Conservation (phyloP, 2,888 invertebrate genomes). For the Allygus modestus region DNA sequence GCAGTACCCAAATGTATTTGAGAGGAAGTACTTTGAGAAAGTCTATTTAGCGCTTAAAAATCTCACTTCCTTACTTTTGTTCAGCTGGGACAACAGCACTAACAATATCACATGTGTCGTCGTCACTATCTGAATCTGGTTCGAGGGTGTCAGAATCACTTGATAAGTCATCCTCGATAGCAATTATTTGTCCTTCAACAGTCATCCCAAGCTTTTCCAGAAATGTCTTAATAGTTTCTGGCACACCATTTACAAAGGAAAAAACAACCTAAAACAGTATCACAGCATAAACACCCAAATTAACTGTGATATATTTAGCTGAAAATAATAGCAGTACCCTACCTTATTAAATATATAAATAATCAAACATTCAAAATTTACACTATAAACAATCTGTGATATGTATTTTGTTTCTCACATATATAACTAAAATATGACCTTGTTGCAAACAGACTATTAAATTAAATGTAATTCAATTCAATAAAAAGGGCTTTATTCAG, state of each 20-base stretch:
- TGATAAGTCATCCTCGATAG: not conserved
- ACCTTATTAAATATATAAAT: too few relatives aligned
- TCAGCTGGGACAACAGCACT: not conserved
- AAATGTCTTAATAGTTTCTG: slow-evolving; percentile 27
- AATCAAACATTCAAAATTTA: too few relatives aligned
- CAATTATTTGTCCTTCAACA: slow-evolving; percentile 39
- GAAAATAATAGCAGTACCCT: slow-evolving; percentile 19
- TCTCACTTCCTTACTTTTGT: slow-evolving; percentile 11
- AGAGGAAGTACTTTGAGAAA: too few relatives aligned
- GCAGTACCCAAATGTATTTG: too few relatives aligned
- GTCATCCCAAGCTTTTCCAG: slow-evolving; percentile 26
- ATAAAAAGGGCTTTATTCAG: too few relatives aligned
- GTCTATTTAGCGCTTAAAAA: too few relatives aligned
- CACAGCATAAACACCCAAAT: too few relatives aligned
- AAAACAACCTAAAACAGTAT: slow-evolving; percentile 39
- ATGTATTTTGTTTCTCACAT: too few relatives aligned
- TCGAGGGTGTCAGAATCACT: not conserved
- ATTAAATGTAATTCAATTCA: too few relatives aligned
- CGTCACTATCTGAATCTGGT: slow-evolving; percentile 8
- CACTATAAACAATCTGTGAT: too few relatives aligned
- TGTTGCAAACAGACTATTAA: too few relatives aligned
- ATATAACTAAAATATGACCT: too few relatives aligned
- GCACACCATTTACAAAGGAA: slow-evolving; percentile 51
- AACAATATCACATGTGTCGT: not conserved
- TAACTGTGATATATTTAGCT: slow-evolving; percentile 39